Percentiles rank a stretch among this genome's conserved stretches.
Conservation (phyloP, 1,140 invertebrate genomes). For the Brachystomella parvula region DNA sequence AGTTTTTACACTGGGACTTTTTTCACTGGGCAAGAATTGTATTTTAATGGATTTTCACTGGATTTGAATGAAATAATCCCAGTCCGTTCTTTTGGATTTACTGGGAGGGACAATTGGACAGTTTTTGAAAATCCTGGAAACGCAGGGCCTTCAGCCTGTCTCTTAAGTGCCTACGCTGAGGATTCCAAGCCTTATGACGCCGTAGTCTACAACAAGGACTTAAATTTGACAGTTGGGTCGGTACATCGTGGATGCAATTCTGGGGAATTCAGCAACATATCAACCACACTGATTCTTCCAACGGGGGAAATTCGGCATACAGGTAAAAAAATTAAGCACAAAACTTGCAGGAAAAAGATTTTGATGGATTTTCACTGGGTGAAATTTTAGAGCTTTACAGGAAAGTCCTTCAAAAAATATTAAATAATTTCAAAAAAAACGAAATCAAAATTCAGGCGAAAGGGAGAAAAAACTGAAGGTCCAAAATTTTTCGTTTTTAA, state of each 20-base stretch:
- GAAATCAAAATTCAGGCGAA: too few species aligned
- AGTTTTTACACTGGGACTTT: slow-evolving; percentile 8
- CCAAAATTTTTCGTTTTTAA: too few species aligned
- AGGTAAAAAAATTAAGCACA: too few species aligned
- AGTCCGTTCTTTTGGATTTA: slow-evolving; percentile 5
- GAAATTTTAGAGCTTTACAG: too few species aligned
- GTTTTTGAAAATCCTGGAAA: background rate
- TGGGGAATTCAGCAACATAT: too few species aligned
- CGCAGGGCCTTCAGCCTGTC: background rate
- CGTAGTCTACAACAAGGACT: background rate
- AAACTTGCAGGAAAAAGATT: too few species aligned
- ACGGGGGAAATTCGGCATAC: too few species aligned
- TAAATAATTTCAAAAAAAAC: too few species aligned
- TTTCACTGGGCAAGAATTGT: slow-evolving; percentile 6
- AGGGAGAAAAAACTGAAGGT: too few species aligned
- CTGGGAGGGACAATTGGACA: slow-evolving; percentile 6
- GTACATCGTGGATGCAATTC: background rate
- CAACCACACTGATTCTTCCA: too few species aligned
- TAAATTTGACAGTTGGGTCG: background rate
- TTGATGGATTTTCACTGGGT: too few species aligned
- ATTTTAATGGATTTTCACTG: slow-evolving; percentile 5
- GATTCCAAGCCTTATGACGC: background rate
- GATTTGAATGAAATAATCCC: background rate
- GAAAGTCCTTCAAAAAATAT: too few species aligned
- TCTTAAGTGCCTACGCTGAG: background rate